A percentile compares a stretch with the other conserved stretches of the same genome.
phyloP scores from a whole-genome alignment of 2,888 invertebrate genomes.

The Drosophila crucigera region DNA sequence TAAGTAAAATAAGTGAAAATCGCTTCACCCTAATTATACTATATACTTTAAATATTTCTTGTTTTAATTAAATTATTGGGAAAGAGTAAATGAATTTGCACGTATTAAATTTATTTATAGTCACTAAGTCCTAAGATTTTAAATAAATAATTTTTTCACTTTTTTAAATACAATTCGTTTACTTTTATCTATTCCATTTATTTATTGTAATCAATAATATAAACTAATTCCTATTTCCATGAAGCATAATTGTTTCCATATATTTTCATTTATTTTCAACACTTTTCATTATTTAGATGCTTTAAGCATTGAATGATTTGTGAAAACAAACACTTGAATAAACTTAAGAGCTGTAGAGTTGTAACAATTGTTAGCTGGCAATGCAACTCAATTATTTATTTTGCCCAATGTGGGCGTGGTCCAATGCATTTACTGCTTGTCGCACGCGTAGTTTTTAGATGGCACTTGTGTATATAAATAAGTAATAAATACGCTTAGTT shows the following conservation, averaged over 20 bases:
- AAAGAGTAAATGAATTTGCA: no score
- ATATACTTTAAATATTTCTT: not conserved
- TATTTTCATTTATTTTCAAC: not conserved
- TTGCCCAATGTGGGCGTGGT: slow-evolving; percentile 36
- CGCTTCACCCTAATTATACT: not conserved
- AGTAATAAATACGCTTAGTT: slow-evolving; percentile 82
- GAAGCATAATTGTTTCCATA: not conserved
- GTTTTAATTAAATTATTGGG: not conserved
- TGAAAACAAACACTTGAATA: slow-evolving; percentile 17
- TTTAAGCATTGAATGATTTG: slow-evolving; percentile 17
- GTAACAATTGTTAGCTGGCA: slow-evolving; percentile 43
- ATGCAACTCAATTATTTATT: slow-evolving; percentile 50
- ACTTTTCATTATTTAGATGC: not conserved
- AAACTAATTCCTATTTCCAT: not conserved
- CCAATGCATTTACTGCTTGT: slow-evolving; percentile 34
- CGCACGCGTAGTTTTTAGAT: slow-evolving; percentile 56
- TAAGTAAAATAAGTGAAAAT: not conserved
- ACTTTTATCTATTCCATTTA: not conserved
- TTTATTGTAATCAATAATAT: not conserved
- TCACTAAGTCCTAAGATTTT: no score
- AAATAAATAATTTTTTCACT: not conserved
- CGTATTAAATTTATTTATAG: not conserved
- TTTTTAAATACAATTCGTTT: not conserved
- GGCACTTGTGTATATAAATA: slow-evolving; percentile 73
- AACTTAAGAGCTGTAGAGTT: slow-evolving; percentile 20